Evolutionary conservation across 2,797 vertebrate species (phyloP), one percentile per base, ranked within the genome.

Genomic region (Nothura maculosa): DNA sequence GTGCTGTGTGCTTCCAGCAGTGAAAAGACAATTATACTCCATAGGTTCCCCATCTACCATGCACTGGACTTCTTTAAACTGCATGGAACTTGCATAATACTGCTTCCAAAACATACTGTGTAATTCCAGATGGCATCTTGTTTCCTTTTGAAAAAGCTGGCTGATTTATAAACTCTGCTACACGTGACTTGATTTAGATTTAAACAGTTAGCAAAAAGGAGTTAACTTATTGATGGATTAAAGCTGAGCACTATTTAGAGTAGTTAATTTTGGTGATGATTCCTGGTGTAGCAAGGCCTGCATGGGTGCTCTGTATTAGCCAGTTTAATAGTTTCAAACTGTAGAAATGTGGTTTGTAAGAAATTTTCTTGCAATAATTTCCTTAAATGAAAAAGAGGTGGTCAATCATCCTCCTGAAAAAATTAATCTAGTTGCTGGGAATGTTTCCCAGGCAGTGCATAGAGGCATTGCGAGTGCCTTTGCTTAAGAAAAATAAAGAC

Each of bases 251-350:
- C 61, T 30, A 27, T 32, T 28, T 62, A 17, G 0, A 66, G 52
- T 34, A 13, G 15, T 40, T 85, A 42, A 4, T 38, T 57, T 54
- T 27, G 18, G 21, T 42, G 30, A 5, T 38, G 18, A 43, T 63
- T 36, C 78, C 12, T 55, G 54, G 47, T 25, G 40, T 67, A 43
- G 15, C 17, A 58, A 12, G 25, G 19, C 36, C 32, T 91, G 17
- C 6, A 0, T 38, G 14, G 36, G 5, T 64, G 58, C 7, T 8
- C 27, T 43, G 0, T 38, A 7, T n/a, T 50, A 69, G 25, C 34
- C 12, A 42, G 0, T 69, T 62, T 22, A 61, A 13, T 50, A 60
- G 13, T 43, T 79, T 1, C 18, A 57, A 22, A 1, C 1, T 1
- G 21, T 14, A 3, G 25, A 57, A 52, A 12, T 10, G 5, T n/a